Base-by-base conservation (phyloP, 2,888 invertebrate genomes). In the Dicycla oo region DNA sequence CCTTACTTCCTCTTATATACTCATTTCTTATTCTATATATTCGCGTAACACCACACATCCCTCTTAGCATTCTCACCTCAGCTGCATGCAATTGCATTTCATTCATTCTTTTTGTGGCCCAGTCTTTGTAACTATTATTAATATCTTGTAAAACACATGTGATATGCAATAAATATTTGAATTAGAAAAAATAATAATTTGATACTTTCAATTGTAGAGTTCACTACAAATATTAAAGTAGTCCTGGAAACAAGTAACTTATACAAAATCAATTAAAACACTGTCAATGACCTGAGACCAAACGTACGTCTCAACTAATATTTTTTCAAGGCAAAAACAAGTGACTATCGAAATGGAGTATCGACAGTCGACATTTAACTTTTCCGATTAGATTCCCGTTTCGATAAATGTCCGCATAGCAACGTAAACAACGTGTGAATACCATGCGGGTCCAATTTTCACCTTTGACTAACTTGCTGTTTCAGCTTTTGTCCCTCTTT, bases 401-500 rank as follows among this genome's bases (percentile, higher is more conserved):
- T 54, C 54, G 82, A 83, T 82, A 75, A 73, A 54, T 40, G 54
- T 49, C 64, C 77, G 69, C 75, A 75, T 69, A 43, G 68, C 20
- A 53, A 64, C 63, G 77, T 77, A 80, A 84, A 84, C 75, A 82
- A 72, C 11, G 23, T 61, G 26, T 54, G 43, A 13, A 30, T 63
- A 64, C 43, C 26, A 82, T 82, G 64, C 72, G 84, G 75, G 81
- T 56, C 53, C 57, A 56, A 75, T 85, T 78, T 74, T 73, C 72
- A 83, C 81, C 72, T 74, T 67, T 43, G 18, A 38, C 0, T 43
- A 69, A 56, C n/a, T n/a, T 56, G 63, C 62, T 64, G 43, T 54
- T 53, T 79, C 73, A 74, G 75, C 73, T 40, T 62, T 54, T 15
- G 49, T 62, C 18, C 53, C 60, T 56, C 54, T 47, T 78, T 81